Evolutionary conservation across 2,888 invertebrate species (phyloP).

Genomic region (Germaria angustata): DNA sequence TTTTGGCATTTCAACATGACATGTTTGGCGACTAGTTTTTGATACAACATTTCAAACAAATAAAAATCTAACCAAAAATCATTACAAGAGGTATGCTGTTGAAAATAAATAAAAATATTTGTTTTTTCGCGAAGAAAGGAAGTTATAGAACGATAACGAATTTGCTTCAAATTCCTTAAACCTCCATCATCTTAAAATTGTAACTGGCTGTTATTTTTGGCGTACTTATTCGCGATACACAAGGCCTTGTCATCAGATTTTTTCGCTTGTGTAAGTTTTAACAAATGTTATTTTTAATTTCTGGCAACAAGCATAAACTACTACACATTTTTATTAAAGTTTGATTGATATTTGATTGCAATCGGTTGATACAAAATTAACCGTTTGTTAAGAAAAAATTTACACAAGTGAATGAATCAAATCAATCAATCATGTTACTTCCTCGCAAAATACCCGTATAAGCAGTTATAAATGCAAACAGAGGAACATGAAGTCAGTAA

Average conservation of each 20-base stretch:
- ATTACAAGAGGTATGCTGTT: constrained; percentile 8
- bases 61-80: background rate
- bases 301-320: constrained; percentile 52
- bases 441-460: constrained; percentile 27
- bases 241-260: constrained; percentile 45
- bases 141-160: constrained; percentile 26
- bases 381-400: constrained; percentile 55
- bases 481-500: constrained; percentile 54
- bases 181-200: background rate
- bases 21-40: constrained; percentile 66
- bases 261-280: constrained; percentile 12
- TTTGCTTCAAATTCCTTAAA: constrained; percentile 17
- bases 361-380: constrained; percentile 56
- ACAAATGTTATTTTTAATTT: constrained; percentile 52
- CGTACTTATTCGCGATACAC: background rate
- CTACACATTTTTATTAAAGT: constrained; percentile 44
- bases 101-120: background rate
- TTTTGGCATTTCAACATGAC: constrained; percentile 69
- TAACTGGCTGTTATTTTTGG: constrained; percentile 18
- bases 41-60: constrained; percentile 35
- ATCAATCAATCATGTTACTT: constrained; percentile 65
- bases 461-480: background rate
- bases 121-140: constrained; percentile 8
- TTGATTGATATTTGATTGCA: constrained; percentile 59
- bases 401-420: constrained; percentile 64